phyloP scores from a whole-genome alignment of 2,888 invertebrate species.

The Portevinia maculata region DNA sequence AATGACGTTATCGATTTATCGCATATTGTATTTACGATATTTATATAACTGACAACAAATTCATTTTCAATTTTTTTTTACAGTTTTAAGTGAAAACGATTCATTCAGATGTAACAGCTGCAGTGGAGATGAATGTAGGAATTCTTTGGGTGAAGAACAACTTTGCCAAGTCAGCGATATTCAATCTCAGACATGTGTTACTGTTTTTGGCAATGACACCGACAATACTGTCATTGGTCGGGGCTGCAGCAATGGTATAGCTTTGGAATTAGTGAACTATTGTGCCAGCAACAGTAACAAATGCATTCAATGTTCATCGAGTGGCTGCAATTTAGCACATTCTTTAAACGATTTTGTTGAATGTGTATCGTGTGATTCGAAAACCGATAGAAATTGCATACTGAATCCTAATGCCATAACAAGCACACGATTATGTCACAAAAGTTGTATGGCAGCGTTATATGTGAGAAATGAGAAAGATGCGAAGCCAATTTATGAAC shows the following conservation, averaged over 20 bases:
- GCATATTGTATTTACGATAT: too few species aligned
- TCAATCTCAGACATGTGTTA: conserved; percentile 76
- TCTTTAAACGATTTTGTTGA: conserved; percentile 54
- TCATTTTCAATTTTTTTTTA: too few species aligned
- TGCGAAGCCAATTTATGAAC: conserved; percentile 39
- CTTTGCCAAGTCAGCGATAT: conserved; percentile 75
- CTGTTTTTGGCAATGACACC: conserved; percentile 74
- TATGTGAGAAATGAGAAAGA: conserved; percentile 43
- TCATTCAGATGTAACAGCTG: too few species aligned
- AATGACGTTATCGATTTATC: too few species aligned
- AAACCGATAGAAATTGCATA: conserved; percentile 59
- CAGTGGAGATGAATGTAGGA: too few species aligned
- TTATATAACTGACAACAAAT: too few species aligned
- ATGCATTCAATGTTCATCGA: conserved; percentile 72
- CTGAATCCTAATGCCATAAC: conserved; percentile 41
- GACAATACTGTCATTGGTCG: conserved; percentile 76
- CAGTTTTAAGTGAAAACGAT: too few species aligned
- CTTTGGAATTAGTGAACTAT: conserved; percentile 33
- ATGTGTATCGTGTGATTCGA: conserved; percentile 71
- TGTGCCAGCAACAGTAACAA: conserved; percentile 60
- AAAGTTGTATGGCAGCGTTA: conserved; percentile 72
- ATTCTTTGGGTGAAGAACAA: conserved; percentile 73
- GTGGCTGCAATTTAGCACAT: conserved; percentile 71
- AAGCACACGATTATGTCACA: conserved; percentile 52
- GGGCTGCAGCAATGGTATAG: conserved; percentile 77